Percentiles rank a stretch among this genome's conserved stretches.
These are phyloP conservation scores for Myotis yumanensis DNA, from an alignment of 2,113 vertebrate genomes.

Conservation along the genomic window DNA sequence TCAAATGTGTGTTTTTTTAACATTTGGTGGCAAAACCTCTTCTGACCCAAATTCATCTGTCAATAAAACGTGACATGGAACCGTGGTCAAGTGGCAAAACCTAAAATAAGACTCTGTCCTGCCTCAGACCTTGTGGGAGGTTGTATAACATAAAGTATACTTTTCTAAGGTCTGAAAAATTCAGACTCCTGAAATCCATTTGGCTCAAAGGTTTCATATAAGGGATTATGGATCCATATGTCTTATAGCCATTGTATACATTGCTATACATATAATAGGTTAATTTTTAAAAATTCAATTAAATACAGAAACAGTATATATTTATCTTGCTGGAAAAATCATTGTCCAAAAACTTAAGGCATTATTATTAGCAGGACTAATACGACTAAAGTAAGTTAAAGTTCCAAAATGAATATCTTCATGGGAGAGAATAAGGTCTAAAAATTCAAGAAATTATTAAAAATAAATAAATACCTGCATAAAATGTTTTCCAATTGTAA, in stretches of 20 bases:
- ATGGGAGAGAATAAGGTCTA: neutral
- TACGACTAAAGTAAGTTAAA: conserved; percentile 5
- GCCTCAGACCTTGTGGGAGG: neutral
- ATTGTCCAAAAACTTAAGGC: conserved; percentile 7
- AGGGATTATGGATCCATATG: neutral
- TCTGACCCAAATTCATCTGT: conserved; percentile 17
- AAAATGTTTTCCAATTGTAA: neutral
- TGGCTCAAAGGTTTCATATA: neutral
- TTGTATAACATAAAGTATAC: neutral
- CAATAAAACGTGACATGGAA: neutral
- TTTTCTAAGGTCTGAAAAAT: neutral
- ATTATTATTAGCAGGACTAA: neutral
- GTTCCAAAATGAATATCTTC: neutral
- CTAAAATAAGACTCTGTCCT: neutral
- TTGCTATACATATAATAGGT: neutral
- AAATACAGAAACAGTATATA: neutral
- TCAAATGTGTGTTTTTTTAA: conserved; percentile 2
- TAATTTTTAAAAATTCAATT: neutral
- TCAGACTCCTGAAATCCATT: conserved; percentile 14
- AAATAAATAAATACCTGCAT: neutral
- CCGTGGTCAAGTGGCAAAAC: neutral
- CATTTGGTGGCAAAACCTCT: conserved; percentile 12
- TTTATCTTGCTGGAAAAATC: conserved; percentile 4
- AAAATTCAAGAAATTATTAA: neutral
- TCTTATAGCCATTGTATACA: neutral